Evolutionary conservation across 2,888 invertebrate species (phyloP), one percentile per base, ranked within the genome.

Genomic region (Pecten maximus): DNA sequence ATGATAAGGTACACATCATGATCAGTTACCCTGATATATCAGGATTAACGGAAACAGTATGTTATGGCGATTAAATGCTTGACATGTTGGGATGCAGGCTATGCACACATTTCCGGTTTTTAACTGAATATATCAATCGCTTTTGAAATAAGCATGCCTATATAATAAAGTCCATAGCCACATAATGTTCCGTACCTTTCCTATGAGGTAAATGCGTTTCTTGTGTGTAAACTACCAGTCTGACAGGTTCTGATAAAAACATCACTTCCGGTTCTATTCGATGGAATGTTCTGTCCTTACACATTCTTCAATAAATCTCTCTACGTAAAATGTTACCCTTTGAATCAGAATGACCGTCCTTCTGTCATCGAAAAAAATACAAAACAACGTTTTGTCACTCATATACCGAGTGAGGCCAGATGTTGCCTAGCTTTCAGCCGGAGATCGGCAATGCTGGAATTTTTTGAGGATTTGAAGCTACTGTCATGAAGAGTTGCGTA

Each of bases 391-490:
- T 91, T 19, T 28, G 40, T 12, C n/a, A 60, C 40, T 92, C 91
- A 95, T 19, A 97, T 94, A n/a, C 97, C 98, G 89, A 99, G 97
- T 0, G 99, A 98, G 94, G 99, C 99, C 48, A 99, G 98, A 97
- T 99, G 99, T 95, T 98, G 98, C 96, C 98, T 98, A 39, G 99
- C 99, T 97, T 99, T 99, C 93, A 99, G 97, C 94, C 99, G 97
- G 90, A 99, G 97, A 97, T 99, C 99, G 0, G 99, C 99, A 96
- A 99, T 99, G 96, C 99, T 99, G 39, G 98, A 99, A 95, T 98
- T 97, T 93, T 97, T 97, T 15, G 98, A 98, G 0, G 96, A 94
- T 93, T 98, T 97, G 92, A 98, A 98, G 87, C 98, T 97, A 40
- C 97, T 97, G 91, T 98, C 97, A 87, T 98, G 97, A 48, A 95